Base-by-base conservation (phyloP, 2,888 invertebrate genomes). In the Petrolisthes manimaculis region DNA sequence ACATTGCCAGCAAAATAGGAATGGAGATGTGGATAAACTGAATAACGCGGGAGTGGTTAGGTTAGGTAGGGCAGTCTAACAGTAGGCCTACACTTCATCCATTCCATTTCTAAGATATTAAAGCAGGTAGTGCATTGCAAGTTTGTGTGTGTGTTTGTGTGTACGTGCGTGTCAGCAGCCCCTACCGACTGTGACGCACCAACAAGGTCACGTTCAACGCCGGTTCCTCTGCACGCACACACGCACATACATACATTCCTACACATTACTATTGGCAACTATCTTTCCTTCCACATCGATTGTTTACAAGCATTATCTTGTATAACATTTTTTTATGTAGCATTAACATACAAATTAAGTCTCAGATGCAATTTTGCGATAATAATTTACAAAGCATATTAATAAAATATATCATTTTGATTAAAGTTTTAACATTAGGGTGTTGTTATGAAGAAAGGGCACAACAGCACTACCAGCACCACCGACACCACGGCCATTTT, bases 1-100 rank as follows among this genome's bases (percentile, higher is more conserved):
- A 83, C 87, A 88, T 84, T 88, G 87, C 87, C 74, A 88, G 80
- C 84, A 88, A 88, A 88, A 84, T 88, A 88, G 69, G 87, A 88
- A 88, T 80, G 77, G 84, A 84, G 83, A 88, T 88, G 83, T 83
- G 83, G 87, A 88, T 83, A 88, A 84, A 84, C 79, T 79, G 84
- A 84, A 88, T 88, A 84, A 80, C 82, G 80, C 61, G 51, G 71
- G 83, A 21, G 56, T 18, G 77, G 51, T 6, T 77, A 69, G 77
- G 51, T 6, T 77, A 69, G 74, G 83, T n/a, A 14, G 74, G 37
- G n/a, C 51, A 53, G 83, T 77, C 51, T 77, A 18, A 51, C 18
- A n/a, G 67, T 61, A 77, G 78, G 78, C 56, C 75, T 56, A 84
- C 5, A 53, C 78, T 18, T 55, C 21, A 55, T 53, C 78, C n/a